These are phyloP conservation scores for Archaeoteleia sp. DNA, from an alignment of 2,888 invertebrate species.

Conservation along the genomic window DNA sequence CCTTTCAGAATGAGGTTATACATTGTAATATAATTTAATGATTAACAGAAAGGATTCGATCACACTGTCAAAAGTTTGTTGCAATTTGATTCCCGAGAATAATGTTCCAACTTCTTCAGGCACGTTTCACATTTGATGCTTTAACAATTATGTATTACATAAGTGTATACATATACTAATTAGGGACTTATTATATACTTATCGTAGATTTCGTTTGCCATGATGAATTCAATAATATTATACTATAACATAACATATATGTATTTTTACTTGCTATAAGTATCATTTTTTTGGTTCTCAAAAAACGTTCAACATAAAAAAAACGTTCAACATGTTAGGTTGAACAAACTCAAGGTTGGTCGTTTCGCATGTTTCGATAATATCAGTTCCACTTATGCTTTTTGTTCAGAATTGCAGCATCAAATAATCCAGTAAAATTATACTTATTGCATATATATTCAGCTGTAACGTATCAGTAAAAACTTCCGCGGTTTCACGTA, in stretches of 20 bases:
- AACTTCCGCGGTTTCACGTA: too few species aligned
- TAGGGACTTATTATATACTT: too few species aligned
- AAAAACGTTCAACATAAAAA: conserved; percentile 1
- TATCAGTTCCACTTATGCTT: not conserved
- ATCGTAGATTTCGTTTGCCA: too few species aligned
- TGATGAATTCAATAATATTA: too few species aligned
- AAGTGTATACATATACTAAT: too few species aligned
- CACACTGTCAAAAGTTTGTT: conserved; percentile 8
- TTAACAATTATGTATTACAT: too few species aligned
- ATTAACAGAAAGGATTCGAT: not conserved
- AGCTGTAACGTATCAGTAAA: too few species aligned
- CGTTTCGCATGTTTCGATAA: conserved; percentile 37
- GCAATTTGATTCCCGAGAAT: not conserved
- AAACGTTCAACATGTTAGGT: conserved; percentile 4
- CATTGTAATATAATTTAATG: not conserved
- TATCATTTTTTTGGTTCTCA: not conserved
- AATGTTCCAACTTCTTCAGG: not conserved
- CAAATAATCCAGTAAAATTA: too few species aligned
- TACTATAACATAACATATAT: not conserved
- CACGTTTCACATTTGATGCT: too few species aligned
- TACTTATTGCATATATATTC: too few species aligned
- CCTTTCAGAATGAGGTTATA: conserved; percentile 8
- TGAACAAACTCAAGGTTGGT: conserved; percentile 38
- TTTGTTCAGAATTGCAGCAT: too few species aligned
- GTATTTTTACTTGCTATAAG: not conserved